phyloP scores from a whole-genome alignment of 2,888 invertebrate genomes.

The Himalopsyche anomala region DNA sequence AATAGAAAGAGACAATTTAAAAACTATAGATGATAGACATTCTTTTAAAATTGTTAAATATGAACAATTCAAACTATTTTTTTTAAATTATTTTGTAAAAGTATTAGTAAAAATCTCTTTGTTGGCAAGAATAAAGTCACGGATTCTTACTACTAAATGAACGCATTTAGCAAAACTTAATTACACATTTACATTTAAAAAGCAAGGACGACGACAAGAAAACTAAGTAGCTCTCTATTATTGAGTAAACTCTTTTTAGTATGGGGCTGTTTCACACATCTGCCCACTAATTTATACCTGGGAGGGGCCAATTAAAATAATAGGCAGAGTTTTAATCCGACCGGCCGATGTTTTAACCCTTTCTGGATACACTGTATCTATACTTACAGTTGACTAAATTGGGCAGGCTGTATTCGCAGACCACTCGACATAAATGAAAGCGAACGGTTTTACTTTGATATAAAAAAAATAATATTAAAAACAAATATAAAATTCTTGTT shows the following conservation, averaged over 20 bases:
- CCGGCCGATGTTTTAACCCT: conserved; percentile 48
- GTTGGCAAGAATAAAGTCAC: not conserved
- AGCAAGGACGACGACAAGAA: conserved; percentile 46
- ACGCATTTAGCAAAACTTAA: not conserved
- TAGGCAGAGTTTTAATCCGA: conserved; percentile 61
- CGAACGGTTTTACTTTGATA: not conserved
- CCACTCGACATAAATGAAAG: not conserved
- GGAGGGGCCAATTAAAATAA: conserved; percentile 64
- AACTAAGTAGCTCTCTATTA: conserved; percentile 48
- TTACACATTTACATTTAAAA: conserved; percentile 32
- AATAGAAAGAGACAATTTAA: no score
- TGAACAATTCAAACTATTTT: no score
- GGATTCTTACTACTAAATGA: not conserved
- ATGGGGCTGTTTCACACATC: conserved; percentile 63
- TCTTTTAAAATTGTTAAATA: no score
- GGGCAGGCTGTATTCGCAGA: conserved; percentile 44
- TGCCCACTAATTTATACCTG: conserved; percentile 65
- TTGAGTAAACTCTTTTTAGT: conserved; percentile 53
- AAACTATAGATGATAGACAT: no score
- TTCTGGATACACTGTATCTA: conserved; percentile 50
- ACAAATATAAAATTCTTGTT: no score
- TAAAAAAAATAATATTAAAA: no score
- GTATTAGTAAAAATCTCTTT: not conserved
- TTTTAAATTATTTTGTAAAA: not conserved
- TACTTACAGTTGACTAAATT: conserved; percentile 36